These are phyloP conservation scores for Enteromius unitaeniatus DNA, from an alignment of 2,797 vertebrate genomes.

Conservation along the genomic window DNA sequence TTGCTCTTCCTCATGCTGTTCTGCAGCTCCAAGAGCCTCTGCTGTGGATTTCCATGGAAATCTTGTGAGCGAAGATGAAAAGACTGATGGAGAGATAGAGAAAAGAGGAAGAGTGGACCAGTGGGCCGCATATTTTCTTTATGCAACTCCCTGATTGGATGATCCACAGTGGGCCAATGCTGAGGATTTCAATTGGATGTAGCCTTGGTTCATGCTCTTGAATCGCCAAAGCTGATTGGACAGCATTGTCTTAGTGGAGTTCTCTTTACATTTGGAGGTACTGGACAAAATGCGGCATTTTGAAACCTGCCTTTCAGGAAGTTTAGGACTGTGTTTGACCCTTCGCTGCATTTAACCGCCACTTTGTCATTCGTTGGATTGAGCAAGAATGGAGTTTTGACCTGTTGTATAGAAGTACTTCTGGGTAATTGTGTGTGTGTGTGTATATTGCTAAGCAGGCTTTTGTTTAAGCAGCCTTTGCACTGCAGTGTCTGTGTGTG, in stretches of 20 bases:
- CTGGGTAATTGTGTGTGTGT: slow-evolving; percentile 28
- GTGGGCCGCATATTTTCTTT: not conserved
- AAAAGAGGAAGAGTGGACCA: slow-evolving; percentile 3
- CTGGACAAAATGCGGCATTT: not conserved
- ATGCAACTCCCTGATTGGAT: slow-evolving; percentile 29
- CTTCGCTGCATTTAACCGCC: not conserved
- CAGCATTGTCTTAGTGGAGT: slow-evolving; percentile 52
- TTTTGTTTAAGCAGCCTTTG: slow-evolving; percentile 1
- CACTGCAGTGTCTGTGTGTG: not conserved
- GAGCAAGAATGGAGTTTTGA: slow-evolving; percentile 31
- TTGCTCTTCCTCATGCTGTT: slow-evolving; percentile 21
- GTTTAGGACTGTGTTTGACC: not conserved
- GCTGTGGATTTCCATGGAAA: slow-evolving; percentile 50
- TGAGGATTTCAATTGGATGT: slow-evolving; percentile 66
- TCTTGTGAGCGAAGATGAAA: slow-evolving; percentile 32
- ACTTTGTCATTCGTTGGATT: slow-evolving; percentile 1
- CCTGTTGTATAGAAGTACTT: slow-evolving; percentile 22
- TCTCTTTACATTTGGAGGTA: slow-evolving; percentile 20
- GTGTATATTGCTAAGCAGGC: slow-evolving; percentile 3
- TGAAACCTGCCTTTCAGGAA: not conserved
- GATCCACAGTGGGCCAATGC: not conserved
- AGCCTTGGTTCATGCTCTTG: slow-evolving; percentile 69
- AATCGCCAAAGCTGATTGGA: slow-evolving; percentile 71
- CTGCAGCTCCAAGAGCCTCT: slow-evolving; percentile 32
- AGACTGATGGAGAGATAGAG: slow-evolving; percentile 18